Base-by-base conservation (phyloP, 2,888 invertebrate species). In the Nemoura dubitans region DNA sequence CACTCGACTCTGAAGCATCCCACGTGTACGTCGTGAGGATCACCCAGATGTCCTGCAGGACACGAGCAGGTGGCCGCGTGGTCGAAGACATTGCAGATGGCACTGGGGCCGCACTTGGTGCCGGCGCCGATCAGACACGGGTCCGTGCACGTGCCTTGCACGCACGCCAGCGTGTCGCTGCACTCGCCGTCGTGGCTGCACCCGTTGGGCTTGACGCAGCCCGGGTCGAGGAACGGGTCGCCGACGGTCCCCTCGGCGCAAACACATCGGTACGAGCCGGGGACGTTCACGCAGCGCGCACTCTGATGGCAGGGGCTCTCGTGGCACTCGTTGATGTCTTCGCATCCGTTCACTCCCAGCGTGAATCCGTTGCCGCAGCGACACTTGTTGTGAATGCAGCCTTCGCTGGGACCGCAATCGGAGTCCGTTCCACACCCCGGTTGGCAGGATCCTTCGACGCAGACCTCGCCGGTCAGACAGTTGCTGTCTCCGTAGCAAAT, bases 1-100 rank as follows among this genome's bases (percentile, higher is more conserved):
- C 98, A 98, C 92, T 98, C 97, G 0, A 97, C 98, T 92, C 96
- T 96, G 91, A 97, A 97, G 90, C 97, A 98, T 59, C 98, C 98
- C 85, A 97, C 93, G 85, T 93, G 93, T 86, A 93, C 92, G 90
- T 97, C 96, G 86, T 94, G 93, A 3, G 97, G 95, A 92, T 97
- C 97, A 10, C 98, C 98, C 42, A 97, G 92, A 90, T 95, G 95
- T 27, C 97, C 97, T 87, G 95, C 94, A 76, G 96, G 95, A 90
- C 98, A 98, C 59, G 93, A 93, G 90, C 97, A 98, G 28, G 94
- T 92, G 0, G 96, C 94, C 85, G 92, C 93, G 89, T 97, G 97
- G 88, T 95, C 94, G 28, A 94, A 92, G 0, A 96, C 95, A 59
- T 94, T 93, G 90, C 98, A 98, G 77, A 94, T 89, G 0, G 97